Conservation (phyloP, 1,140 invertebrate species). For the Bathynomus jamesi region DNA sequence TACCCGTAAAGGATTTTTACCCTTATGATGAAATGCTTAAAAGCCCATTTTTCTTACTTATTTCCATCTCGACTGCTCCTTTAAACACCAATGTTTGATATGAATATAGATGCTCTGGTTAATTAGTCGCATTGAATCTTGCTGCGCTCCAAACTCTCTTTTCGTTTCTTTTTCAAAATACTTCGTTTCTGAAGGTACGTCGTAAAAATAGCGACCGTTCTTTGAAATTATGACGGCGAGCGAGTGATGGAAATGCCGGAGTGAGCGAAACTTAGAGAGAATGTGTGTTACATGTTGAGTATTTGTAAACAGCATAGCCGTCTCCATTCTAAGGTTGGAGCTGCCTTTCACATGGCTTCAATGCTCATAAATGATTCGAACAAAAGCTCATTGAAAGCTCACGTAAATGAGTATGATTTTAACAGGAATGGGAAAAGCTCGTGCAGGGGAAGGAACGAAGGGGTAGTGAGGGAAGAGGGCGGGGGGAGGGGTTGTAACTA, state of each 20-base stretch:
- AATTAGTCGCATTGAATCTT: slow-evolving; percentile 36
- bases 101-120: slow-evolving; percentile 36
- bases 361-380: slow-evolving; percentile 35
- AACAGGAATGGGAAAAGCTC: slow-evolving; percentile 32
- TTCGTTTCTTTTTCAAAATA: slow-evolving; percentile 20
- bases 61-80: slow-evolving; percentile 1
- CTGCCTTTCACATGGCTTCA: slow-evolving; percentile 32
- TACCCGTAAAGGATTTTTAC: background rate
- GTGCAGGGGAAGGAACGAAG: background rate
- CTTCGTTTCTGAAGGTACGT: slow-evolving; percentile 1
- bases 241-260: slow-evolving; percentile 9
- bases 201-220: background rate
- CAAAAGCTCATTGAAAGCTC: slow-evolving; percentile 25
- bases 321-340: slow-evolving; percentile 23
- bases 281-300: slow-evolving; percentile 28
- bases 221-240: background rate
- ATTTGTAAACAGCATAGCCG: slow-evolving; percentile 35
- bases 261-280: slow-evolving; percentile 12
- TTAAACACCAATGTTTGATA: slow-evolving; percentile 28
- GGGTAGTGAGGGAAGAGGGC: background rate
- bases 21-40: background rate
- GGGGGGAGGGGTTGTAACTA: background rate
- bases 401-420: slow-evolving; percentile 34
- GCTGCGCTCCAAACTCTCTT: slow-evolving; percentile 23
- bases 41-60: slow-evolving; percentile 1